Evolutionary conservation across 2,888 invertebrate species (phyloP), one percentile per base, ranked within the genome.

Genomic region (Drosophila fungiperda): DNA sequence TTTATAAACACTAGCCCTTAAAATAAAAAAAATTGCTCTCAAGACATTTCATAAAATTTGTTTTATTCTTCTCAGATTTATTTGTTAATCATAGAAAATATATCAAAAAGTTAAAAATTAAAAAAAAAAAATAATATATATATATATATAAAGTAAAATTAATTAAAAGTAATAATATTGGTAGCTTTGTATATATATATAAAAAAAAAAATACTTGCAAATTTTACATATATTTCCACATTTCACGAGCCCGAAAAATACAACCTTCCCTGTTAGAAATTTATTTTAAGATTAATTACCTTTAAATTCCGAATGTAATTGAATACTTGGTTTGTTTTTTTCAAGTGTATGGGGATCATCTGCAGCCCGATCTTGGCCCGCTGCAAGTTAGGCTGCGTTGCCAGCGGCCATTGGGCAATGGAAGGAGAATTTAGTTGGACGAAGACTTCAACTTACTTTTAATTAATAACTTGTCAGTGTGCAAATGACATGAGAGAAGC

Each of bases 391-490:
- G 26, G 45, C 20, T 35, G 57, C 50, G 9, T 61, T 61, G 61
- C 61, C 61, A 40, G 40, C 23, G 67, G 70, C 38, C 35, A 58
- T 50, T 69, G 36, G 48, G 49, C 57, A 29, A 29, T 29, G 29
- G 6, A 42, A 17, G 20, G 4, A 45, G 48, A 42, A 66, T 57
- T 49, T 65, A 48, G 55, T 54, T 53, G 68, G 70, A 58, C 55
- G 65, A 57, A 61, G 68, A 61, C 74, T 66, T 68, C 67, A 81
- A 75, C 77, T 89, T 82, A 85, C 78, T 89, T 89, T 78, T 89
- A 90, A 89, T 89, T 89, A 89, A 89, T 89, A 89, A 89, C 91
- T 89, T 89, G 91, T 90, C 91, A 90, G 91, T 76, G 89, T 90
- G 89, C 82, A 90, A 90, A 89, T 90, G 89, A 89, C 91, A 89